Evolutionary conservation across 1,140 invertebrate species (phyloP).

Genomic region (Rhopalosiphum maidis): DNA sequence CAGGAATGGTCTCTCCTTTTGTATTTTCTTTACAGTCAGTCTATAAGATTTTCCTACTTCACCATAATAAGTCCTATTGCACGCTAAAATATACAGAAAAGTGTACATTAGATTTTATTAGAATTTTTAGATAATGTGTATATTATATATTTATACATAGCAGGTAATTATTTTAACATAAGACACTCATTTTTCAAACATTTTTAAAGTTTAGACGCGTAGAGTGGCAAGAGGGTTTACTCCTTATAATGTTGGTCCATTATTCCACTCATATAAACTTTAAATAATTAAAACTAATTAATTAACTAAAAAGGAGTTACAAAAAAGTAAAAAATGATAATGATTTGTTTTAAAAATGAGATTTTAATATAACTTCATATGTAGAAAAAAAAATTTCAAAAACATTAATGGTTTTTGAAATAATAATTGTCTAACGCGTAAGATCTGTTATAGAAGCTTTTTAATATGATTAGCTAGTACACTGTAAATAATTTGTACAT

Average conservation of each 20-base stretch:
- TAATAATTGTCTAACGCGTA: neutral
- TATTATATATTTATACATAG: neutral
- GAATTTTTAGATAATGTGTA: neutral
- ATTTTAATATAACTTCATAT: neutral
- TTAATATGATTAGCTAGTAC: neutral
- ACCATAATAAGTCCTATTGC: conserved; percentile 89
- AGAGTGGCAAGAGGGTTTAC: neutral
- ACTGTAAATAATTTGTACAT: neutral
- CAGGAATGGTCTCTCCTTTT: conserved; percentile 77
- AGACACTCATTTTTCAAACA: neutral
- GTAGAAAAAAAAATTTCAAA: neutral
- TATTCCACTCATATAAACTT: neutral
- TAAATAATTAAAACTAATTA: neutral
- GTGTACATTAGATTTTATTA: neutral
- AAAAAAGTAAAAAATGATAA: neutral
- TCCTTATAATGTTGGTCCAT: neutral
- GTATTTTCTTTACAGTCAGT: conserved; percentile 72
- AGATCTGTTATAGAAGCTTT: neutral
- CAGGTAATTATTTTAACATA: neutral
- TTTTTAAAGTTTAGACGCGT: neutral
- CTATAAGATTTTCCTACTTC: conserved; percentile 82
- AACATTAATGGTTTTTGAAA: neutral
- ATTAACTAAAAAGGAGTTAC: neutral
- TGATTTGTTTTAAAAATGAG: neutral
- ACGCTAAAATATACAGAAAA: conserved; percentile 67